Conservation (phyloP, 2,113 vertebrate species). For the Gallinago undulata region DNA sequence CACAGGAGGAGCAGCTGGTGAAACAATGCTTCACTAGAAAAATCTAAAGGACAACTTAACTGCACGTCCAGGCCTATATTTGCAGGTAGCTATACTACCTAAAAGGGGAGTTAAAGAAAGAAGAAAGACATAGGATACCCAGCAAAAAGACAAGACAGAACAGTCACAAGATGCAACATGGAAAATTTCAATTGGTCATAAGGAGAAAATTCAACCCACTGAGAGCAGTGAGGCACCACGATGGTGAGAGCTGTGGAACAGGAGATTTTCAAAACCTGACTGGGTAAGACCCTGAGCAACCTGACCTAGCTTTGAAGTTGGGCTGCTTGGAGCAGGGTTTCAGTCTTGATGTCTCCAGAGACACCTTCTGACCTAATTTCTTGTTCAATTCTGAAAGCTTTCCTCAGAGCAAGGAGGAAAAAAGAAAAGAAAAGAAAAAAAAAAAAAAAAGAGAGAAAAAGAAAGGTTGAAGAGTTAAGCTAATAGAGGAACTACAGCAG, state of each 20-base stretch:
- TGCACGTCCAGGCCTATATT: not conserved
- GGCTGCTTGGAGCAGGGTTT: not conserved
- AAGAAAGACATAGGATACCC: not conserved
- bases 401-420: not conserved
- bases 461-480: not conserved
- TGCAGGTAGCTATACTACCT: not conserved
- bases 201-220: not conserved
- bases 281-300: not conserved
- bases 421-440: no score
- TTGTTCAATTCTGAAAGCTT: not conserved
- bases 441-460: no score
- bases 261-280: not conserved
- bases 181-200: not conserved
- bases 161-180: accelerated
- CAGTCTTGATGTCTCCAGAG: not conserved
- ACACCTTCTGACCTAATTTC: not conserved
- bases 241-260: not conserved
- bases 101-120: not conserved
- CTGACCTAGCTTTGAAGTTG: not conserved
- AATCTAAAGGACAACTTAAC: not conserved
- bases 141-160: not conserved
- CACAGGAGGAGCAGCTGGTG: not conserved
- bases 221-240: not conserved
- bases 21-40: not conserved
- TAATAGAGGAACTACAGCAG: not conserved